Percentiles rank a stretch among this genome's conserved stretches.
Evolutionary conservation across 2,113 vertebrate species (phyloP).

Genomic region (Myanophis thanlyinensis): DNA sequence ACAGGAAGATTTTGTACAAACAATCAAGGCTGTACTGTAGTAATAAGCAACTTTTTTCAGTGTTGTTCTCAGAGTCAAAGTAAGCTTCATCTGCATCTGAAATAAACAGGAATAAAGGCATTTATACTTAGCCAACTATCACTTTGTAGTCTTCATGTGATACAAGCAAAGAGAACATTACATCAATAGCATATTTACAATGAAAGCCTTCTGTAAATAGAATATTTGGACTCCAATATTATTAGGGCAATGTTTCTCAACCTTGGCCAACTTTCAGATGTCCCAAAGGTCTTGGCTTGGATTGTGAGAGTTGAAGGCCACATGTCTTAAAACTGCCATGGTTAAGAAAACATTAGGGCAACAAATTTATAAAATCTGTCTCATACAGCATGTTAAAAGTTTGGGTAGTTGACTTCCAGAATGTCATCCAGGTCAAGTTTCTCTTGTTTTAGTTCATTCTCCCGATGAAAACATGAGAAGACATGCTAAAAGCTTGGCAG

Average conservation of each 20-base stretch:
- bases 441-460: too few relatives aligned
- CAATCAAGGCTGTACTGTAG: slow-evolving; percentile 81
- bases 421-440: neutral
- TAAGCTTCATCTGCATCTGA: slow-evolving; percentile 74
- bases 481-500: neutral
- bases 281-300: too few relatives aligned
- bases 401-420: neutral
- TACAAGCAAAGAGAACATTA: neutral
- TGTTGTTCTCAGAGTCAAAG: slow-evolving; percentile 74
- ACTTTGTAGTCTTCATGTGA: neutral
- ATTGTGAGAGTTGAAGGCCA: neutral
- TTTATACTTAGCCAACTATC: neutral
- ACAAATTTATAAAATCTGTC: neutral
- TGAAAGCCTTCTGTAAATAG: neutral
- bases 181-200: neutral
- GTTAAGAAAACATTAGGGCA: neutral
- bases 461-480: neutral
- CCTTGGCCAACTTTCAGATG: neutral
- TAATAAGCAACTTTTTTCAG: slow-evolving; percentile 80
- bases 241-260: neutral
- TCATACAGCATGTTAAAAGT: neutral
- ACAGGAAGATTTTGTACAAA: slow-evolving; percentile 90
- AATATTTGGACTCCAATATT: neutral
- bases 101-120: neutral
- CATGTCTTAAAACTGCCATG: neutral